Evolutionary conservation across 30 jellyfish, hydroid and myxozoan genomes (phyloP).

Genomic region (Hydractinia echinata): DNA sequence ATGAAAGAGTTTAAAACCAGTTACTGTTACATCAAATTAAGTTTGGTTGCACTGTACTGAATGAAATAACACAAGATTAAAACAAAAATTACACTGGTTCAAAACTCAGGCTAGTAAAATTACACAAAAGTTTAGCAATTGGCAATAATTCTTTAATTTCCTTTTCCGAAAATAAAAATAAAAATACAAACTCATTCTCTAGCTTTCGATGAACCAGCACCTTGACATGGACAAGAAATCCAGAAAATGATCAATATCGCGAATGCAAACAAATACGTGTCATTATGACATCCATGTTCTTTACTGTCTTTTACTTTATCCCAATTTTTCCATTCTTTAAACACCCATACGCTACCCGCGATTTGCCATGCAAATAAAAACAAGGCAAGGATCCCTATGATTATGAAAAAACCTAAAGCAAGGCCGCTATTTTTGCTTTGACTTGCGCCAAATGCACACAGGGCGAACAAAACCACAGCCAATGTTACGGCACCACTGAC

Average conservation of each 20-base stretch:
- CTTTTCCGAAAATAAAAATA: too few relatives aligned
- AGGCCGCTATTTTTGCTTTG: background rate
- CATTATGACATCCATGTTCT: constrained; percentile 15
- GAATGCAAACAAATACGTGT: constrained; percentile 15
- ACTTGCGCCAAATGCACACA: background rate
- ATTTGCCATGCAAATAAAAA: constrained; percentile 24
- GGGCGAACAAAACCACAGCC: background rate
- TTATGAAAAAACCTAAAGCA: background rate
- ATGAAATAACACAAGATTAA: too few relatives aligned
- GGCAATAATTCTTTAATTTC: too few relatives aligned
- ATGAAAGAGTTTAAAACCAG: too few relatives aligned
- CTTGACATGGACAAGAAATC: constrained; percentile 19
- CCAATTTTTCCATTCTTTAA: constrained; percentile 24
- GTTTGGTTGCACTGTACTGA: too few relatives aligned
- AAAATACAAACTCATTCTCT: too few relatives aligned
- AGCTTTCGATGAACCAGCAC: constrained; percentile 6
- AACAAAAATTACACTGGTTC: too few relatives aligned
- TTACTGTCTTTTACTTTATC: background rate
- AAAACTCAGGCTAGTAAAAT: too few relatives aligned
- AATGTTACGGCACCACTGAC: constrained; percentile 22
- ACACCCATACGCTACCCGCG: constrained; percentile 16
- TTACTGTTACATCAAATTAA: too few relatives aligned
- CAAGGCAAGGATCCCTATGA: background rate
- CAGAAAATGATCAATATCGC: constrained; percentile 7
- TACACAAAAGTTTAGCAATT: too few relatives aligned